Evolutionary conservation across 2,797 vertebrate genomes (phyloP).

Genomic region (Vipera ursinii): DNA sequence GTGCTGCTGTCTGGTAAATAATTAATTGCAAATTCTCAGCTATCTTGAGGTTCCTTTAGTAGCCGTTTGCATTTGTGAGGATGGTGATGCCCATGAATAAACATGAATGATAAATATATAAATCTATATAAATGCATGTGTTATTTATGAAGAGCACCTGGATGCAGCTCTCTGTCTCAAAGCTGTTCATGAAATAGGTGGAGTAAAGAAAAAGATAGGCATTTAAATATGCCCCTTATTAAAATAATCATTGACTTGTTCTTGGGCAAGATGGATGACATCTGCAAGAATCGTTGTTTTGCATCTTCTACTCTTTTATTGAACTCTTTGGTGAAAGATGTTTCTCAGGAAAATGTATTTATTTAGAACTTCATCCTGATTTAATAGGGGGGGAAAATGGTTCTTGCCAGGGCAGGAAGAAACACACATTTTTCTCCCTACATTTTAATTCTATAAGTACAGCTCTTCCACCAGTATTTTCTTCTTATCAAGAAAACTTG

Average conservation of each 20-base stretch:
- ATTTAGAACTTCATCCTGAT: conserved; percentile 66
- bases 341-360: conserved; percentile 61
- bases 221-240: conserved; percentile 43
- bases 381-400: conserved; percentile 63
- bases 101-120: conserved; percentile 23
- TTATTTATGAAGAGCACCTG: conserved; percentile 35
- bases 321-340: conserved; percentile 41
- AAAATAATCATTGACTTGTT: conserved; percentile 58
- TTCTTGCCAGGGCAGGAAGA: conserved; percentile 53
- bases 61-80: neutral
- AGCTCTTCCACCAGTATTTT: conserved; percentile 48
- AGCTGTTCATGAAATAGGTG: conserved; percentile 24
- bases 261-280: conserved; percentile 27
- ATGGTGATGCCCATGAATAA: conserved; percentile 43
- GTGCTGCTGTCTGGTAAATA: conserved; percentile 23
- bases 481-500: conserved; percentile 61
- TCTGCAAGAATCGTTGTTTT: conserved; percentile 35
- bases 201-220: neutral
- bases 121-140: neutral
- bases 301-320: conserved; percentile 39
- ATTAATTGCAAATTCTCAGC: conserved; percentile 50
- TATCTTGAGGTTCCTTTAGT: conserved; percentile 48
- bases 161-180: conserved; percentile 11
- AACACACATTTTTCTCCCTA: conserved; percentile 65
- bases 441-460: conserved; percentile 58